Percentiles rank a stretch among this genome's conserved stretches.
These are phyloP conservation scores for Brassicogethes aeneus DNA, from an alignment of 2,888 invertebrate species.

Conservation along the genomic window DNA sequence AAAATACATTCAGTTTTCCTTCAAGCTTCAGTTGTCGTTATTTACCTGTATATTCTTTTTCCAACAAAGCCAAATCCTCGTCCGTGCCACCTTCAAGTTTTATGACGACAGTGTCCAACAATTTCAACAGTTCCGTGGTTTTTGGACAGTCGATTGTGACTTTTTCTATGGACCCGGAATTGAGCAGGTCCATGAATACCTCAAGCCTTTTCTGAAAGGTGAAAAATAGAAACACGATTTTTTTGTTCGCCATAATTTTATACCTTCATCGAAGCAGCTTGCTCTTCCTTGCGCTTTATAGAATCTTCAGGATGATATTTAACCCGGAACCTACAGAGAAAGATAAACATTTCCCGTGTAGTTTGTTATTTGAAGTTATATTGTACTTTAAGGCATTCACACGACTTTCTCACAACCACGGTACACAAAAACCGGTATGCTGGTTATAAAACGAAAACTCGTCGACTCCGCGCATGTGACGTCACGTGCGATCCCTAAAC, in stretches of 20 bases:
- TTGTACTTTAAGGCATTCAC: too few relatives aligned
- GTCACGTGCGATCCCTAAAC: too few relatives aligned
- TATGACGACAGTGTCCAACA: slow-evolving; percentile 94
- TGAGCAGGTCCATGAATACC: slow-evolving; percentile 79
- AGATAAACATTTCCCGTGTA: too few relatives aligned
- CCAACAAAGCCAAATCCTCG: slow-evolving; percentile 79
- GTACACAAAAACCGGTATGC: too few relatives aligned
- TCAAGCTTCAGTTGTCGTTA: slow-evolving; percentile 1
- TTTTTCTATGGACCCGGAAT: slow-evolving; percentile 61
- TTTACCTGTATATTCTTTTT: slow-evolving; percentile 50
- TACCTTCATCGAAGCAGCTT: slow-evolving; percentile 72
- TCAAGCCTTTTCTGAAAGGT: slow-evolving; percentile 67
- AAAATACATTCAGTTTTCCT: slow-evolving; percentile 6
- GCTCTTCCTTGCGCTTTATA: slow-evolving; percentile 80
- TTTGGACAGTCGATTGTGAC: slow-evolving; percentile 81
- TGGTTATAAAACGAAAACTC: too few relatives aligned
- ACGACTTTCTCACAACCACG: too few relatives aligned
- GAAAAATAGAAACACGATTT: neutral
- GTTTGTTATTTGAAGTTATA: too few relatives aligned
- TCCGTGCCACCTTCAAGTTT: slow-evolving; percentile 90
- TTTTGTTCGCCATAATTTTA: slow-evolving; percentile 8
- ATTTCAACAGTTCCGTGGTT: slow-evolving; percentile 68
- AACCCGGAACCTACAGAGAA: slow-evolving; percentile 83
- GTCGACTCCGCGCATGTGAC: too few relatives aligned
- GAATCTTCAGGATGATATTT: slow-evolving; percentile 99